Base-by-base conservation (phyloP, 2,888 invertebrate species). In the Erebia aethiops region DNA sequence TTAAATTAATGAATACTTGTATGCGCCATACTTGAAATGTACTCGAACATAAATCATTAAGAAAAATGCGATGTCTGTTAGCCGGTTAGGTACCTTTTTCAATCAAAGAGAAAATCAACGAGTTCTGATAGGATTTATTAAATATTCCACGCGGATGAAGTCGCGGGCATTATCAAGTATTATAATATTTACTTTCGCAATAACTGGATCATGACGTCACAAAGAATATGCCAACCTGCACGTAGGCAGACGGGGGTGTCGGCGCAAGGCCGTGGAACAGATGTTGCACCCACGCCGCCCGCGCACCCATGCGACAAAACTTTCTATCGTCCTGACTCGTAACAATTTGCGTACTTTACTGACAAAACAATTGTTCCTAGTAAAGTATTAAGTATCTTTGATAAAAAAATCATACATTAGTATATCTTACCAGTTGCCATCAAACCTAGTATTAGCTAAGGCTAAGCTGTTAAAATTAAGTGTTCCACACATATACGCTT, bases 211-310 rank as follows among this genome's bases (percentile, higher is more conserved):
- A 63, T 74, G 69, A 75, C 72, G 74, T 74, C 73, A 75, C 62
- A 58, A 58, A 67, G 58, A 67, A 67, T 58, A 49, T 67, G 63
- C 18, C 80, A 83, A 84, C 83, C 81, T 85, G 79, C 77, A 11
- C 46, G 67, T 62, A 52, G 81, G 77, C 76, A 77, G 81, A 79
- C 81, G 81, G 77, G 84, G 82, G 81, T 82, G 87, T 78, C 77
- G 82, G 70, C 77, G 77, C 70, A 88, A 89, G 91, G 89, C 77
- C 81, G 77, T 74, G 76, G 74, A 81, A 81, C 87, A 88, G 87
- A 88, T 90, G 89, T 83, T 77, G 52, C 83, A 77, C 89, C 87
- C 78, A 87, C 90, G 77, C 79, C 86, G 81, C 89, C 87, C 79
- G 79, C 85, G 82, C 81, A 74, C 65, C 83, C 83, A 80, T 80